These are phyloP conservation scores for Clarias gariepinus DNA, from an alignment of 2,113 vertebrate genomes.

Conservation along the genomic window DNA sequence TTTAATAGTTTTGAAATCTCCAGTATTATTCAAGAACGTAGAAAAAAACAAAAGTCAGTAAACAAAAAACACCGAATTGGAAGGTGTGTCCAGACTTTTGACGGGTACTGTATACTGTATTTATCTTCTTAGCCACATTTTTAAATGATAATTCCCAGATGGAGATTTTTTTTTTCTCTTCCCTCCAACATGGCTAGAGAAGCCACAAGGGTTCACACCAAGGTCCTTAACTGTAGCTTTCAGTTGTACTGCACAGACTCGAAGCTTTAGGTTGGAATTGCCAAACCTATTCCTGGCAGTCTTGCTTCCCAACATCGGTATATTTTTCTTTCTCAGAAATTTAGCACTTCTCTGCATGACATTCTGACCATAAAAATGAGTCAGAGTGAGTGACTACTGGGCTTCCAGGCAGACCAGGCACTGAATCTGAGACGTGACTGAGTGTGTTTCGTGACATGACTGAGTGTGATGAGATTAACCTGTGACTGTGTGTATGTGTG, in stretches of 20 bases:
- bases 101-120: neutral
- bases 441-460: conserved; percentile 19
- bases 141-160: neutral
- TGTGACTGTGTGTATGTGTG: neutral
- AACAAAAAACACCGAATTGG: too few species aligned
- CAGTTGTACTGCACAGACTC: neutral
- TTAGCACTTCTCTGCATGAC: conserved; percentile 1
- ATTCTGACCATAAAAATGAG: neutral
- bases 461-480: conserved; percentile 6
- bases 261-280: neutral
- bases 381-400: neutral
- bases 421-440: conserved; percentile 21
- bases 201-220: neutral
- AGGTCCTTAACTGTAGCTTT: neutral
- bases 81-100: too few species aligned
- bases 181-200: neutral
- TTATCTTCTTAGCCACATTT: neutral
- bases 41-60: too few species aligned
- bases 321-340: conserved; percentile 10
- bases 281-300: neutral
- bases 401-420: neutral
- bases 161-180: neutral
- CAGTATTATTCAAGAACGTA: too few species aligned
- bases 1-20: too few species aligned
- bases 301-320: neutral